These are phyloP conservation scores for Loriculus beryllinus DNA, from an alignment of 2,797 vertebrate species.

Conservation along the genomic window DNA sequence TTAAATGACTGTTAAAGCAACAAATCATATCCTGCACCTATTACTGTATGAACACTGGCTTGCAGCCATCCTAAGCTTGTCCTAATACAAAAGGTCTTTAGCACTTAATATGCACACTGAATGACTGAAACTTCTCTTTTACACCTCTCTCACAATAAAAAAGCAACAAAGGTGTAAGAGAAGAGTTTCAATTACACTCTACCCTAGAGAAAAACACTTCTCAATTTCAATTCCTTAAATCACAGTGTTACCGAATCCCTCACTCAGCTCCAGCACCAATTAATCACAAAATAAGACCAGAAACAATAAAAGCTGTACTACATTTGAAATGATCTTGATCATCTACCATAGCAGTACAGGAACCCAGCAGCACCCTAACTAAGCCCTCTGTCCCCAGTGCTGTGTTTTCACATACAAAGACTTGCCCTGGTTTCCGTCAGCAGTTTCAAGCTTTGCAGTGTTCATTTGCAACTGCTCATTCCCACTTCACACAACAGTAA, in stretches of 20 bases:
- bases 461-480: neutral
- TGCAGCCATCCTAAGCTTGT: neutral
- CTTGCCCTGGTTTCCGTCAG: neutral
- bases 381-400: neutral
- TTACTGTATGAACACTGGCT: neutral
- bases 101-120: neutral
- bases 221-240: neutral
- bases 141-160: neutral
- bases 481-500: neutral
- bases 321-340: neutral
- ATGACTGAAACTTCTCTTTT: neutral
- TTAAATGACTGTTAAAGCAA: neutral
- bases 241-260: neutral
- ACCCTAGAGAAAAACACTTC: neutral
- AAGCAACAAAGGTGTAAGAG: neutral
- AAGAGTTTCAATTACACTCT: neutral
- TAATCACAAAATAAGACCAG: neutral
- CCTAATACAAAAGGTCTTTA: neutral
- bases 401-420: neutral
- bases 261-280: neutral
- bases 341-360: neutral
- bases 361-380: neutral
- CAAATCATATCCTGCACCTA: neutral
- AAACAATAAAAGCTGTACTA: neutral
- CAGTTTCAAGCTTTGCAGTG: neutral